Evolutionary conservation across 2,113 vertebrate genomes (phyloP).

Genomic region (Lasiurus cinereus): DNA sequence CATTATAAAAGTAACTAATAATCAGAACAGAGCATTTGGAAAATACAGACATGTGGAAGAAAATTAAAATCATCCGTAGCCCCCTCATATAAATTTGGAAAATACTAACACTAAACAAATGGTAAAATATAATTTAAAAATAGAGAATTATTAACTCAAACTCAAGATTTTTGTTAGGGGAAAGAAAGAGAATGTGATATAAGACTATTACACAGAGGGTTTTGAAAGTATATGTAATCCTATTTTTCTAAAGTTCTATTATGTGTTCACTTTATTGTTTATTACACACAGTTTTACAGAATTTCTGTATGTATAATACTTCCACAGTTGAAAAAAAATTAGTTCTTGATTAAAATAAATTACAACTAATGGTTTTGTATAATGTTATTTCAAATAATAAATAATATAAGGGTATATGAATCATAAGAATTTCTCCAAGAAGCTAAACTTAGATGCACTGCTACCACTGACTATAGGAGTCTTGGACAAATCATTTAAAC

Average conservation of each 20-base stretch:
- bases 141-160: neutral
- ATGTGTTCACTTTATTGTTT: neutral
- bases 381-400: constrained; percentile 21
- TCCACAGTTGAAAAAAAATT: neutral
- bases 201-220: neutral
- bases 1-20: constrained; percentile 9
- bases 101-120: neutral
- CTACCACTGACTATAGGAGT: neutral
- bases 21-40: constrained; percentile 32
- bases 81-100: neutral
- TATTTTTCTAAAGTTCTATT: neutral
- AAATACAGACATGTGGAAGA: neutral
- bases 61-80: neutral
- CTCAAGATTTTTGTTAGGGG: neutral
- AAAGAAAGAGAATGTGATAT: neutral
- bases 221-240: neutral
- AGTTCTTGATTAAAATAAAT: constrained; percentile 14
- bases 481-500: neutral
- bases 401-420: neutral
- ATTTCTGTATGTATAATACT: neutral
- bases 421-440: neutral
- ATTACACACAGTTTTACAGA: neutral
- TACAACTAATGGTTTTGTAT: neutral
- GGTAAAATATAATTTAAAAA: neutral
- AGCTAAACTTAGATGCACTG: neutral